phyloP scores from a whole-genome alignment of 2,888 invertebrate genomes.

The Spilosoma lubricipeda region DNA sequence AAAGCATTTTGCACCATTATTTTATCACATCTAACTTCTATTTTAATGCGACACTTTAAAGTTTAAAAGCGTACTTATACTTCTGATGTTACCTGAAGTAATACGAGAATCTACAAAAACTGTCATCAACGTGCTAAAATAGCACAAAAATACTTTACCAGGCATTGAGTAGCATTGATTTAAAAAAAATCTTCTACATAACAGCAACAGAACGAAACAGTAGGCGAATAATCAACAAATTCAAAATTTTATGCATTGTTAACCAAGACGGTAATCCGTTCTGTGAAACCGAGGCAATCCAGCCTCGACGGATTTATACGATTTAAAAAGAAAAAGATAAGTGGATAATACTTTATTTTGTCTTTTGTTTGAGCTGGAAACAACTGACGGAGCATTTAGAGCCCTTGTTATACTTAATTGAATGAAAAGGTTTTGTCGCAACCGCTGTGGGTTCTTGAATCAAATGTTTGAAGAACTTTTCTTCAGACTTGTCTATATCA shows the following conservation, averaged over 20 bases:
- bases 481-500: neutral
- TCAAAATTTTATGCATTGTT: conserved; percentile 17
- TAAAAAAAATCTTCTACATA: neutral
- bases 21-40: no score
- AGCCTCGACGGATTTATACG: conserved; percentile 9
- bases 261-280: conserved; percentile 15
- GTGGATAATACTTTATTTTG: conserved; percentile 13
- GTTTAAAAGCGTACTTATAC: no score
- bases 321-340: conserved; percentile 13
- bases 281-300: conserved; percentile 4
- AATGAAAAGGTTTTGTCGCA: neutral
- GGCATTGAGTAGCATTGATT: neutral
- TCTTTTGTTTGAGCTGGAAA: conserved; percentile 12
- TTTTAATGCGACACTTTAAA: no score
- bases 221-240: neutral
- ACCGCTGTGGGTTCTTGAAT: neutral
- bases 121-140: neutral
- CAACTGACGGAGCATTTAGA: neutral
- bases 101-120: no score
- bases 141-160: neutral
- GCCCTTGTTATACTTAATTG: neutral
- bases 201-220: neutral
- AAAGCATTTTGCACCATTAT: no score
- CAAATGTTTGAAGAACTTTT: neutral
- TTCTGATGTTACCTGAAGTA: no score